Conservation (phyloP, 2,113 vertebrate species). For the Neogale vison region DNA sequence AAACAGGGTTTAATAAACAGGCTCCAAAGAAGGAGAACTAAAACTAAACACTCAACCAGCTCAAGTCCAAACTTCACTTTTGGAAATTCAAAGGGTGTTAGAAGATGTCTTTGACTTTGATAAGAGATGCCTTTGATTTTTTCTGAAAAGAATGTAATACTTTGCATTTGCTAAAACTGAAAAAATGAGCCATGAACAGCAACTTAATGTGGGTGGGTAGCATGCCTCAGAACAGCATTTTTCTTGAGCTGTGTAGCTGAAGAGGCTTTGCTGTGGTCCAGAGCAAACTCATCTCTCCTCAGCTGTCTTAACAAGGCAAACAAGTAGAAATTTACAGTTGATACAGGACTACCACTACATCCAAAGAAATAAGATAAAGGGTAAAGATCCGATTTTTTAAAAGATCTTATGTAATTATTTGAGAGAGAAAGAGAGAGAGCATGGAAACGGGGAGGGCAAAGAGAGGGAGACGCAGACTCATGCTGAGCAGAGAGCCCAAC, state of each 20-base stretch:
- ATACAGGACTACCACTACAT: background rate
- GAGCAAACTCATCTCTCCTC: background rate
- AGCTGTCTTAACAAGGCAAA: background rate
- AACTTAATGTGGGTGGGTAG: background rate
- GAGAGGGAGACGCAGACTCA: background rate
- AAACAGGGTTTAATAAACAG: background rate
- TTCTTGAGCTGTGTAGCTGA: background rate
- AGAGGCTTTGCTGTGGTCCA: background rate
- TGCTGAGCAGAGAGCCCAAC: background rate
- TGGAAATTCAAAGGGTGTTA: constrained; percentile 5
- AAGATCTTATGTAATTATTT: background rate
- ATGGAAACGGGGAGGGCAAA: background rate
- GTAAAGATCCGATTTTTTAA: background rate
- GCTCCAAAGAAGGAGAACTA: constrained; percentile 7
- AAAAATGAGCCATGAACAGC: background rate
- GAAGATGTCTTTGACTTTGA: background rate
- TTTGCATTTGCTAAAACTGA: background rate
- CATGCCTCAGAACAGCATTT: background rate
- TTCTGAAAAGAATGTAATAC: background rate
- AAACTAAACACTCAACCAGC: background rate
- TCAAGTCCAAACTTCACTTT: background rate
- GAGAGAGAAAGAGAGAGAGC: background rate
- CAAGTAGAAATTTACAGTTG: background rate
- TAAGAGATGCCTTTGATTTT: background rate
- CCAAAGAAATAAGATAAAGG: background rate